Conservation (phyloP, 1,140 invertebrate species). For the Teleopsis dalmanni region DNA sequence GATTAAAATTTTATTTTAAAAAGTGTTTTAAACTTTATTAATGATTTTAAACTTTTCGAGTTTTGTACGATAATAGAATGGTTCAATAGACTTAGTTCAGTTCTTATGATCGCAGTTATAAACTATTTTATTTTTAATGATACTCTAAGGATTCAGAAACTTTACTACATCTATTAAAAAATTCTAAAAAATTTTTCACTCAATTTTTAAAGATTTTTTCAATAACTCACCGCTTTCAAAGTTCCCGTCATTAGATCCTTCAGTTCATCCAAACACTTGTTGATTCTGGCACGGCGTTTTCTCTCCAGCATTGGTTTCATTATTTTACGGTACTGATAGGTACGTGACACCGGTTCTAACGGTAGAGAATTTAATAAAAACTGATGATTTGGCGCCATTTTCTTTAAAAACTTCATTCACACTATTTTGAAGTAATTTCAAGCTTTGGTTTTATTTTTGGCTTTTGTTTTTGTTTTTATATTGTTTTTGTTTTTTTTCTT, state of each 20-base stretch:
- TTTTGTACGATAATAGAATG: neutral
- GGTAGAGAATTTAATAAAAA: conserved; percentile 11
- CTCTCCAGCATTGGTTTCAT: conserved; percentile 75
- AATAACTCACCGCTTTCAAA: conserved; percentile 46
- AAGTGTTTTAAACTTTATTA: too few species aligned
- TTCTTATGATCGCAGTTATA: neutral
- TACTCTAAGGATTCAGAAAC: too few species aligned
- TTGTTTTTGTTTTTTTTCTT: too few species aligned
- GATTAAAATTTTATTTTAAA: too few species aligned
- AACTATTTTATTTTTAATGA: too few species aligned
- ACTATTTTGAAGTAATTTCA: too few species aligned
- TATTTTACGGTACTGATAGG: conserved; percentile 51
- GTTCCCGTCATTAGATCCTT: conserved; percentile 74
- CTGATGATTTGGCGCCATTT: conserved; percentile 22
- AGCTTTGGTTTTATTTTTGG: too few species aligned
- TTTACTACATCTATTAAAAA: neutral
- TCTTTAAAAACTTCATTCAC: conserved; percentile 12
- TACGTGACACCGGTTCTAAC: conserved; percentile 43
- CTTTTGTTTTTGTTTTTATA: too few species aligned
- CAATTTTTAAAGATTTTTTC: neutral
- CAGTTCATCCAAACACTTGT: conserved; percentile 73
- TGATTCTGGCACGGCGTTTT: conserved; percentile 75
- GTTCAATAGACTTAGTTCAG: neutral
- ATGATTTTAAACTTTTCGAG: neutral
- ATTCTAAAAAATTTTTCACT: neutral